phyloP scores from a whole-genome alignment of 2,888 invertebrate species.

The Spodoptera littoralis region DNA sequence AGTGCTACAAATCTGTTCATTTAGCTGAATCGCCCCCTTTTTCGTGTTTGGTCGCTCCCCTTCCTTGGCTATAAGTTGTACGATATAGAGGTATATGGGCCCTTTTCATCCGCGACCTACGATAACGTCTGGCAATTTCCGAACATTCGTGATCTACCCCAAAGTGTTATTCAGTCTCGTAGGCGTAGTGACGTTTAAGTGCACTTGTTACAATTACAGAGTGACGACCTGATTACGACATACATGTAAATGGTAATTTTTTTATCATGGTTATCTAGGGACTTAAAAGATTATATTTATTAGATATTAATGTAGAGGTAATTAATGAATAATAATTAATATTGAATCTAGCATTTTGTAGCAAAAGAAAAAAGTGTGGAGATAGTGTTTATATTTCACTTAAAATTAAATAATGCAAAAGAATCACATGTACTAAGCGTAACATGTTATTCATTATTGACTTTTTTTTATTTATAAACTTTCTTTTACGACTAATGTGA shows the following conservation, averaged over 20 bases:
- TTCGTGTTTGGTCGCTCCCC: slow-evolving; percentile 21
- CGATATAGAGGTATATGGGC: slow-evolving; percentile 46
- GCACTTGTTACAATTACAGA: slow-evolving; percentile 28
- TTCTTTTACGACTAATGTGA: background rate
- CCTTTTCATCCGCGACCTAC: slow-evolving; percentile 72
- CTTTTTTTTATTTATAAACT: background rate
- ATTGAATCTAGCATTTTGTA: too few species aligned
- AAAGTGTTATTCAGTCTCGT: slow-evolving; percentile 51
- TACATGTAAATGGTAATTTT: too few species aligned
- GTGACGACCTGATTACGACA: too few species aligned
- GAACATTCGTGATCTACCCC: slow-evolving; percentile 56
- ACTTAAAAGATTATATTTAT: too few species aligned
- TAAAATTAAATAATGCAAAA: too few species aligned
- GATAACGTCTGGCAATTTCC: slow-evolving; percentile 72
- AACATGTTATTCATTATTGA: too few species aligned
- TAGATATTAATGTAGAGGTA: too few species aligned
- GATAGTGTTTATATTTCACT: too few species aligned
- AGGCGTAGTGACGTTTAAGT: slow-evolving; percentile 32
- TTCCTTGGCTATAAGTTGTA: slow-evolving; percentile 7
- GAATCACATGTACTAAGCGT: too few species aligned
- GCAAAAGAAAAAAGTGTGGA: too few species aligned
- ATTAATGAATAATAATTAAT: too few species aligned
- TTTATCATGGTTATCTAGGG: too few species aligned
- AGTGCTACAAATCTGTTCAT: background rate
- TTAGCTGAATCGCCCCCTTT: slow-evolving; percentile 10